Evolutionary conservation across 1,140 invertebrate genomes (phyloP), one percentile per base, ranked within the genome.

Genomic region (Drosophila lacertosa): DNA sequence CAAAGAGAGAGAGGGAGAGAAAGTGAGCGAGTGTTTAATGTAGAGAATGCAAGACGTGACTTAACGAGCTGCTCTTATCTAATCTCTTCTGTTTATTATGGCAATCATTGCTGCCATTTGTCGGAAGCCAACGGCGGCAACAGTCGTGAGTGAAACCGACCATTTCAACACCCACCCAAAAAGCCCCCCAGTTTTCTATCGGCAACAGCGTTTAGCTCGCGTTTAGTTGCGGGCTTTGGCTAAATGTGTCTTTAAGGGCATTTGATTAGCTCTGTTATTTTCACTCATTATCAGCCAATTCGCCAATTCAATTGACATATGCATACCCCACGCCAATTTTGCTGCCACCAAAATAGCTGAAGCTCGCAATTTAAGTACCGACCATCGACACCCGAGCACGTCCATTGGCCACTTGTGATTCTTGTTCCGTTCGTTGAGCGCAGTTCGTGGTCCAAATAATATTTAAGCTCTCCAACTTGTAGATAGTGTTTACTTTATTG

Each of bases 101-200:
- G 68, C 68, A 71, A 71, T 71, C 63, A 39, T 29, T 58, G 54
- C 24, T 54, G 64, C 42, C 65, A 88, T 86, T 84, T 84, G 81
- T 86, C 81, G 81, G 81, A 86, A 86, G 81, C 79, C 70, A 82
- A 81, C 63, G 66, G 72, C 55, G 47, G 54, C 63, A 55, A 57
- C 48, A 65, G 54, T 75, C 73, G 73, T 75, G 74, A 84, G 81
- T 74, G 64, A 76, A 73, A 65, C 66, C 64, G 77, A 13, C 71
- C 22, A 50, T 70, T 86, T 88, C 65, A 86, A 77, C 77, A 69
- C 70, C 57, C 54, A 62, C 53, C 62, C 68, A 58, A 16, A 44
- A 26, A 9, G n/a, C n/a, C 4, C 18, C 18, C 45, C 15, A 51
- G 29, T 20, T 18, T 37, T 54, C 53, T 40, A 47, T 66, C 53